Evolutionary conservation across 2,797 vertebrate species (phyloP).

Genomic region (Tauraco hartlaubi): DNA sequence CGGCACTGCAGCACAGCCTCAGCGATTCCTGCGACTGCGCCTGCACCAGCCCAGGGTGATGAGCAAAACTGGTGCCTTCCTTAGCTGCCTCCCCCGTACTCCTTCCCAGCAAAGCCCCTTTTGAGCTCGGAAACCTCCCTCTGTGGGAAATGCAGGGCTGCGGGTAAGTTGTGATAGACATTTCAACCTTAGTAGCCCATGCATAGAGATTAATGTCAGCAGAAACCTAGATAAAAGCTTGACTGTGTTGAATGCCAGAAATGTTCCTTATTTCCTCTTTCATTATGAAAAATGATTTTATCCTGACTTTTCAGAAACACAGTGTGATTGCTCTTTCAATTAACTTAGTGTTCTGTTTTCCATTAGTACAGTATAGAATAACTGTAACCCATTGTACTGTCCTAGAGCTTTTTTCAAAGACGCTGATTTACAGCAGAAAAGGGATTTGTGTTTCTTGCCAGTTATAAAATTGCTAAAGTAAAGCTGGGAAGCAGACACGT

Average conservation of each 20-base stretch:
- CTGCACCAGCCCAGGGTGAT: background rate
- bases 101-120: background rate
- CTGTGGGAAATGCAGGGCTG: background rate
- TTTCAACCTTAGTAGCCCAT: background rate
- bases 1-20: accelerated
- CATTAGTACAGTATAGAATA: conserved; percentile 57
- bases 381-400: conserved; percentile 22
- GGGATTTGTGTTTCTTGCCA: conserved; percentile 24
- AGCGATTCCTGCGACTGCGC: accelerated
- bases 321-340: conserved; percentile 62
- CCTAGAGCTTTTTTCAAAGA: conserved; percentile 42
- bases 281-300: conserved; percentile 69
- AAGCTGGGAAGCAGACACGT: background rate
- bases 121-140: accelerated
- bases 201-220: background rate
- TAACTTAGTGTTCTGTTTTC: conserved; percentile 67
- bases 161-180: background rate
- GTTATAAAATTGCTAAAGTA: conserved; percentile 49
- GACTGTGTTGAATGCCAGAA: background rate
- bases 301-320: conserved; percentile 63
- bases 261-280: conserved; percentile 14
- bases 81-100: background rate
- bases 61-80: background rate
- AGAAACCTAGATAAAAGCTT: conserved; percentile 39
- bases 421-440: conserved; percentile 61